Evolutionary conservation across 2,797 vertebrate species (phyloP), one percentile per base, ranked within the genome.

Genomic region (Pempheris klunzingeri): DNA sequence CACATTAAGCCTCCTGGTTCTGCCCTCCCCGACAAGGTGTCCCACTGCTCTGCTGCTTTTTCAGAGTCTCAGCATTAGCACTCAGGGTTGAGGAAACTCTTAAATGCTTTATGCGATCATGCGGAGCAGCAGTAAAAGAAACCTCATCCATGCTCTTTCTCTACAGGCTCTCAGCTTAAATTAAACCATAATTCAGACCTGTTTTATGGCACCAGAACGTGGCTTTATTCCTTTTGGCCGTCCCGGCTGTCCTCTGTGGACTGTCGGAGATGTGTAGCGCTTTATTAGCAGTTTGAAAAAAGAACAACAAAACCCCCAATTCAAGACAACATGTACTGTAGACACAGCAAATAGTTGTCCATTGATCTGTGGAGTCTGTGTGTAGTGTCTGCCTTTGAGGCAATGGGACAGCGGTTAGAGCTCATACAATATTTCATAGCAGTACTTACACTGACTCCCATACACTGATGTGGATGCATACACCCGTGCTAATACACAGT

Each of bases 81-180:
- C 86, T 58, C 13, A 1, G 60, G 64, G 67, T 78, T 62, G 59
- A 86, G 74, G 82, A 86, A 89, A 88, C 82, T 85, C 80, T 87
- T 90, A 84, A 91, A 91, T 87, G 74, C 85, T 90, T 92, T 81
- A 88, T 80, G 81, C 28, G n/a, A 71, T 78, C 84, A 84, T 74
- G 78, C 36, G 44, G 70, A 57, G 75, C 61, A 67, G 85, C 83
- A 75, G 78, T 86, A 85, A 88, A 90, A 85, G 64, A 70, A 81
- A 78, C 71, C 59, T 67, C 64, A 28, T 83, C 54, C 55, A 61
- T 73, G 74, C 57, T 30, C 52, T 59, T 55, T 71, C 61, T 39
- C 68, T 41, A 1, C 30, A 46, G 65, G 77, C 84, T 86, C 79
- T 88, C 71, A 84, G 77, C 74, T 62, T 52, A 74, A 89, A 86